Base-by-base conservation (phyloP, 2,113 vertebrate genomes). In the Chamaetylas fuelleborni region DNA sequence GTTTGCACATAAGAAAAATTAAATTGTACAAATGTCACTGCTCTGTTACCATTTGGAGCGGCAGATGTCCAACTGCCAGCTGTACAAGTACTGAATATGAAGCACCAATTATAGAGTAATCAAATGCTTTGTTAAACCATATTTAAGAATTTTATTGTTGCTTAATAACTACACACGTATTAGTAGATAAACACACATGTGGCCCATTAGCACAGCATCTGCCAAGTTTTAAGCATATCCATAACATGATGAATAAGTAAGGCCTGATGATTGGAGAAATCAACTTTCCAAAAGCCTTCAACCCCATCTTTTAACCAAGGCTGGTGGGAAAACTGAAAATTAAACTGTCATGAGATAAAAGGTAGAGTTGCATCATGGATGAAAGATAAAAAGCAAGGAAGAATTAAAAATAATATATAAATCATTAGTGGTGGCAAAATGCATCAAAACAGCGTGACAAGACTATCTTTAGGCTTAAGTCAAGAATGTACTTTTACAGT, bases 1-100 rank as follows among this genome's bases (percentile, higher is more conserved):
- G 62, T 66, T 47, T 80, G 71, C 38, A 87, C 16, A 51, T 34
- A 77, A 72, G 40, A 58, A 85, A 91, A 96, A 92, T 60, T 57
- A 24, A 81, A 51, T 4, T 47, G 62, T 73, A 92, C 23, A 83
- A 97, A 93, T 54, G 71, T 48, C 76, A 73, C 62, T 57, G 28
- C 64, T 92, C 53, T 22, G 48, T 45, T 88, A 88, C 82, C 90
- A 78, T 88, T 92, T 95, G 88, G 90, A 90, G 71, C 60, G 67
- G 67, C 93, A 96, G 88, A 90, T 90, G 90, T 83, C 90, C 90
- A 90, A 83, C 5, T 86, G 79, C 74, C 67, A 88, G 79, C 62
- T 83, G 64, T 29, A 88, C 56, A 65, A 88, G 60, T n/a, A 57
- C 48, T 40, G 81, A 88, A 86, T 77, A 58, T 2, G 54, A 91